phyloP scores from a whole-genome alignment of 2,113 vertebrate genomes.

The Oryzias javanicus region DNA sequence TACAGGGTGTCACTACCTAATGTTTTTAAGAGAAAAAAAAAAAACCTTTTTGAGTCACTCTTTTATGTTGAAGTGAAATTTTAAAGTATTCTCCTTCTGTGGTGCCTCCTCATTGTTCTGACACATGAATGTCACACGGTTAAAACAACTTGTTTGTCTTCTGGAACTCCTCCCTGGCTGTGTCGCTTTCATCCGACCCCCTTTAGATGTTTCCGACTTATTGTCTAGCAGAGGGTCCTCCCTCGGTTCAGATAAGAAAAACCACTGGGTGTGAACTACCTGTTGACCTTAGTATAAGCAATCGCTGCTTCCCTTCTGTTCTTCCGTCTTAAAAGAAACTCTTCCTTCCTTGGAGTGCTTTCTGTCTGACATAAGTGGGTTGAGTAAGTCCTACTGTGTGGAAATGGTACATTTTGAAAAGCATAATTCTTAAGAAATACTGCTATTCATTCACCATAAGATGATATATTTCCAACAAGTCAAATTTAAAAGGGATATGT shows the following conservation, averaged over 20 bases:
- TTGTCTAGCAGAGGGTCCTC: not conserved
- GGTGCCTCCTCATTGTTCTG: not conserved
- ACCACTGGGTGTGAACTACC: conserved; percentile 29
- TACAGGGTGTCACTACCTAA: no score
- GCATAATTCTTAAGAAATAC: not conserved
- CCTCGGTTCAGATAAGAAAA: conserved; percentile 12
- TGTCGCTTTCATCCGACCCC: conserved; percentile 14
- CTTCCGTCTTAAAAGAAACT: conserved; percentile 27
- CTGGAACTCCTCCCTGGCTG: conserved; percentile 6
- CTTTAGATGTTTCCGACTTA: conserved; percentile 16
- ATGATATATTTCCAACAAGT: not conserved
- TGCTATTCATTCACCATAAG: no score
- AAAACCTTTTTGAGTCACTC: no score
- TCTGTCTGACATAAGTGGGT: conserved; percentile 19
- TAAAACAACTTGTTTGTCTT: conserved; percentile 12
- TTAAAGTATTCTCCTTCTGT: not conserved
- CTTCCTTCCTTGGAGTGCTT: conserved; percentile 29
- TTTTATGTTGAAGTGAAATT: not conserved
- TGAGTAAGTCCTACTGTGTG: not conserved
- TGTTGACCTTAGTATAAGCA: conserved; percentile 40
- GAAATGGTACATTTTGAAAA: not conserved
- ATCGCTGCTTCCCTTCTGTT: conserved; percentile 45
- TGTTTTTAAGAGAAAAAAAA: no score
- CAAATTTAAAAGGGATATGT: no score
- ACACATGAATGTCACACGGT: not conserved